Evolutionary conservation across 1,140 invertebrate species (phyloP).

Genomic region (Drosophila pallidifrons): DNA sequence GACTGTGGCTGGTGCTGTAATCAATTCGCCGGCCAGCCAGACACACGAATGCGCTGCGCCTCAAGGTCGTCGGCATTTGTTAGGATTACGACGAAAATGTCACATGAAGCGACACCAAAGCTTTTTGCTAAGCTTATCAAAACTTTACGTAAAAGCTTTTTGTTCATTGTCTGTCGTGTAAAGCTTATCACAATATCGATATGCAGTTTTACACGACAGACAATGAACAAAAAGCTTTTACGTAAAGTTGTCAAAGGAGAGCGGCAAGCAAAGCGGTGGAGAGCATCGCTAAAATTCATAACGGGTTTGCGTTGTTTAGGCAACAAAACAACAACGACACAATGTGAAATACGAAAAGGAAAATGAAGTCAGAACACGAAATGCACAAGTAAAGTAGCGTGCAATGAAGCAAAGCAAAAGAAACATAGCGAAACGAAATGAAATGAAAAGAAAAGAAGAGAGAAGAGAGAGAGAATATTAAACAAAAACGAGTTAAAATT

Average conservation of each 20-base stretch:
- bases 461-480: constrained; percentile 46
- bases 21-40: constrained; percentile 30
- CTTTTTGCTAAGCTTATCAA: neutral
- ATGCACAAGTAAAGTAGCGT: constrained; percentile 31
- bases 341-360: constrained; percentile 29
- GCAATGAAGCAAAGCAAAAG: constrained; percentile 35
- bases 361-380: constrained; percentile 66
- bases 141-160: neutral
- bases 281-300: constrained; percentile 50
- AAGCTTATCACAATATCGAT: neutral
- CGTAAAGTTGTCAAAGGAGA: neutral
- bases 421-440: constrained; percentile 8
- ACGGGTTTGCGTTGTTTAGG: constrained; percentile 48
- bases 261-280: neutral
- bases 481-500: constrained; percentile 77
- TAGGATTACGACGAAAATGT: neutral
- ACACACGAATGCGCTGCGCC: constrained; percentile 41
- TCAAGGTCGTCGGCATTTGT: constrained; percentile 57
- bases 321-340: constrained; percentile 12
- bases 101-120: neutral
- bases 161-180: neutral
- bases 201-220: neutral
- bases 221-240: neutral
- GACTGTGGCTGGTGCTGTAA: constrained; percentile 49
- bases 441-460: constrained; percentile 43